A percentile compares a stretch with the other conserved stretches of the same genome.
Conservation (phyloP, 2,888 invertebrate genomes). For the Drosophila cognata region DNA sequence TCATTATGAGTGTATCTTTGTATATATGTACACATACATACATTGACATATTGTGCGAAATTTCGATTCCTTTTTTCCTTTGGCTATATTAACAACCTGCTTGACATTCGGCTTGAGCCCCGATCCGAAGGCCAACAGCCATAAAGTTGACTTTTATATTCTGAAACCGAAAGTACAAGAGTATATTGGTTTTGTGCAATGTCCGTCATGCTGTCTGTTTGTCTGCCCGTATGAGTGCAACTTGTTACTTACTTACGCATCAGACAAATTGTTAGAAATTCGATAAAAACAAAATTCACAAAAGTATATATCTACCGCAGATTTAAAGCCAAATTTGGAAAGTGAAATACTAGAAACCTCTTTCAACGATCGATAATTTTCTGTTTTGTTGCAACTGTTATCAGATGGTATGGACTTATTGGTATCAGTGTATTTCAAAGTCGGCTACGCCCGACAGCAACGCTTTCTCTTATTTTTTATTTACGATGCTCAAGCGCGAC, state of each 20-base stretch:
- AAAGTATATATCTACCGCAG: neutral
- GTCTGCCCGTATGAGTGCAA: neutral
- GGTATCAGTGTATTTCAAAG: neutral
- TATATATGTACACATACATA: neutral
- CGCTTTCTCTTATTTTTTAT: slow-evolving; percentile 35
- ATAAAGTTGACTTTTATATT: slow-evolving; percentile 54
- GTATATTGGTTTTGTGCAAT: neutral
- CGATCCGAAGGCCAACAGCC: slow-evolving; percentile 34
- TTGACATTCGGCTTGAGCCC: slow-evolving; percentile 11
- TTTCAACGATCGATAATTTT: neutral
- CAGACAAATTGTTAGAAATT: neutral
- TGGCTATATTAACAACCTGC: slow-evolving; percentile 42
- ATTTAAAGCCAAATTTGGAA: neutral
- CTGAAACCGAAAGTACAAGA: neutral
- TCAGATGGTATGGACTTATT: neutral
- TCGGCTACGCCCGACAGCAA: neutral
- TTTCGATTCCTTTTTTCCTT: slow-evolving; percentile 18
- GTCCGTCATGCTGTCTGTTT: neutral
- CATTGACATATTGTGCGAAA: slow-evolving; percentile 5
- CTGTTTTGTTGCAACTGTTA: neutral
- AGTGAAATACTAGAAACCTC: too few relatives aligned
- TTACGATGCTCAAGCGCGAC: slow-evolving; percentile 65
- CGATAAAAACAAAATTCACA: neutral
- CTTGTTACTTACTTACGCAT: neutral
- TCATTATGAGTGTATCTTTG: slow-evolving; percentile 44